Evolutionary conservation across 2,113 vertebrate species (phyloP), one percentile per base, ranked within the genome.

Genomic region (Oncorhynchus nerka): DNA sequence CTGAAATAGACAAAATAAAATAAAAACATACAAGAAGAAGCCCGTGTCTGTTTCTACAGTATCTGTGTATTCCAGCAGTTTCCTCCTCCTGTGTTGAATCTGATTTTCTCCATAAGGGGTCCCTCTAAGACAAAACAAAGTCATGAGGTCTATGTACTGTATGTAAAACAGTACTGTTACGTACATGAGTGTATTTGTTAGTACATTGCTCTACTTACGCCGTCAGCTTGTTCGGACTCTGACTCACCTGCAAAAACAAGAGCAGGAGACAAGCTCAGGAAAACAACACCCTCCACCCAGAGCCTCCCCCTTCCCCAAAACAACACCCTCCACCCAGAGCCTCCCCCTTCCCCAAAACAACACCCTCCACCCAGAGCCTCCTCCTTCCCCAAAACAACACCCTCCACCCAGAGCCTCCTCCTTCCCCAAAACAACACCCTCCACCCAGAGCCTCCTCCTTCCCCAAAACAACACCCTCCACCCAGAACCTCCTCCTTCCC

Each of bases 181-280:
- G 62, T 65, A 22, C 11, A 22, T 24, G 70, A 26, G 70, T 55
- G 49, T 71, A 61, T 65, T 34, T 64, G 20, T 57, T 39, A 55
- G 77, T 15, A 49, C 62, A 70, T n/a, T 76, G 73, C 57, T 75
- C 49, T 73, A 91, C 93, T 90, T 83, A 93, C 91, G 30, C 75
- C 75, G 28, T 91, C 89, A 19, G 77, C 32, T 73, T 72, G 74
- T 39, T 89, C 88, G 1, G 51, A 55, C n/a, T 9, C 7, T 39
- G 76, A 76, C 67, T 62, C 89, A 88, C 86, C 92, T 93, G 88
- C 62, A 75, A 88, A 83, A 85, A 90, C 75, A 90, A 85, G 79
- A 73, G 13, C 69, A 82, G 75, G 82, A 68, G 66, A 79, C 59
- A 39, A 34, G 51, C 13, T 89, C 84, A 91, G 84, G 77, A 82